These are phyloP conservation scores for Sorex maritimensis DNA, from an alignment of 2,797 vertebrate species.

Conservation along the genomic window DNA sequence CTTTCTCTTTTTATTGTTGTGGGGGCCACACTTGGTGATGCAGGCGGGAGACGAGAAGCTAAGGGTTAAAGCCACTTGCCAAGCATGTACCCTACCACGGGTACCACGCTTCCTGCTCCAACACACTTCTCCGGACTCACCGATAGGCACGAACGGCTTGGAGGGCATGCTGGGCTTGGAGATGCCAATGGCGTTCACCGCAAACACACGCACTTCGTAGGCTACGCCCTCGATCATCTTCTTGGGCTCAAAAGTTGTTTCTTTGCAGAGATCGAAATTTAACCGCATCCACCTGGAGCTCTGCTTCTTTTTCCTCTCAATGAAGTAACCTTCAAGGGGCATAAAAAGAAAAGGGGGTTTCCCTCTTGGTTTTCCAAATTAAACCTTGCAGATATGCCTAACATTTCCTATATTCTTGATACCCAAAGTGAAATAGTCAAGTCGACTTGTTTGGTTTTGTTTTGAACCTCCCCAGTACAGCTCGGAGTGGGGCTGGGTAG, in stretches of 20 bases:
- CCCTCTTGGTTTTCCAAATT: slow-evolving; percentile 5
- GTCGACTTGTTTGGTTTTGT: too few relatives aligned
- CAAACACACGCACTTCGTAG: slow-evolving; percentile 98
- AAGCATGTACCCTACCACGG: too few relatives aligned
- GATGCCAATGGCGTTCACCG: slow-evolving; percentile 97
- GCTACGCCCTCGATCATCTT: slow-evolving; percentile 99
- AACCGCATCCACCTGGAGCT: slow-evolving; percentile 99
- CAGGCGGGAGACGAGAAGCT: too few relatives aligned
- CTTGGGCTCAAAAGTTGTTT: slow-evolving; percentile 97
- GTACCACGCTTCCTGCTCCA: too few relatives aligned
- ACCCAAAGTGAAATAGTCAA: neutral
- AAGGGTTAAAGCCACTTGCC: too few relatives aligned
- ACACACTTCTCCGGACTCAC: slow-evolving; percentile 91
- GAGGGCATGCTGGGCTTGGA: slow-evolving; percentile 98
- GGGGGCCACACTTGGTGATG: too few relatives aligned
- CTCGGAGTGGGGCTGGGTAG: too few relatives aligned
- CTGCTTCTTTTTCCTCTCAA: slow-evolving; percentile 99
- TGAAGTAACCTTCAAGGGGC: slow-evolving; percentile 94
- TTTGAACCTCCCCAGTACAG: too few relatives aligned
- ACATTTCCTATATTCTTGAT: slow-evolving; percentile 7
- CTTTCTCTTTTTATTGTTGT: neutral
- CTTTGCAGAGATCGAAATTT: slow-evolving; percentile 98
- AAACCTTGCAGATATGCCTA: slow-evolving; percentile 51
- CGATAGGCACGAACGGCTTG: slow-evolving; percentile 97
- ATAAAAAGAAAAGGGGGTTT: slow-evolving; percentile 30